Conservation (phyloP, 2,797 vertebrate species). For the Loris lydekkerianus region DNA sequence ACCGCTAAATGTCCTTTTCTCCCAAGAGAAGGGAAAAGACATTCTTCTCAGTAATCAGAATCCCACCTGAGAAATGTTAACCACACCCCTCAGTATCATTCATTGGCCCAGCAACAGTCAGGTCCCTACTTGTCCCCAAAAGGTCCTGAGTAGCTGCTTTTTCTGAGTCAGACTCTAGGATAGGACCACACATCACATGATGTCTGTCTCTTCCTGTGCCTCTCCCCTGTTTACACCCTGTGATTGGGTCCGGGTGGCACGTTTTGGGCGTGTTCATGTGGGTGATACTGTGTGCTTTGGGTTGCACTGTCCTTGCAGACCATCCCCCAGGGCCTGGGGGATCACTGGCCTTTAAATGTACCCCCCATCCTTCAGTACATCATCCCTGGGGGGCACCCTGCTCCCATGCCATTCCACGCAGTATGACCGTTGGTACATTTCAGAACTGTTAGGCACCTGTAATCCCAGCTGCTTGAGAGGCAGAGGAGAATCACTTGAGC, state of each 20-base stretch:
- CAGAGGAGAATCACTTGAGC: no score
- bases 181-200: accelerated
- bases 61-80: background rate
- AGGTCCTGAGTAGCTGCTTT: background rate
- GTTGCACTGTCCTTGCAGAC: accelerated
- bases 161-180: background rate
- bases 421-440: no score
- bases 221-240: background rate
- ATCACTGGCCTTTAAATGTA: background rate
- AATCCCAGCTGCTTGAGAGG: no score
- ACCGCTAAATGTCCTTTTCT: background rate
- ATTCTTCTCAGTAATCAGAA: background rate
- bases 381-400: background rate
- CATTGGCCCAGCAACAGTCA: background rate
- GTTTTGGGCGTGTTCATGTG: accelerated
- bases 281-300: background rate
- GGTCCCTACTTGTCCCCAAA: background rate
- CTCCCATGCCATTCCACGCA: background rate
- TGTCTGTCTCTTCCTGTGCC: background rate
- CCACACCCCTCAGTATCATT: accelerated
- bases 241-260: background rate
- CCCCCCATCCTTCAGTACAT: background rate
- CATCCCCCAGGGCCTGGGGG: accelerated
- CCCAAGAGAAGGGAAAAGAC: background rate
- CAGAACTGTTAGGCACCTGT: background rate